Evolutionary conservation across 2,888 invertebrate genomes (phyloP).

Genomic region (Eulithis testata): DNA sequence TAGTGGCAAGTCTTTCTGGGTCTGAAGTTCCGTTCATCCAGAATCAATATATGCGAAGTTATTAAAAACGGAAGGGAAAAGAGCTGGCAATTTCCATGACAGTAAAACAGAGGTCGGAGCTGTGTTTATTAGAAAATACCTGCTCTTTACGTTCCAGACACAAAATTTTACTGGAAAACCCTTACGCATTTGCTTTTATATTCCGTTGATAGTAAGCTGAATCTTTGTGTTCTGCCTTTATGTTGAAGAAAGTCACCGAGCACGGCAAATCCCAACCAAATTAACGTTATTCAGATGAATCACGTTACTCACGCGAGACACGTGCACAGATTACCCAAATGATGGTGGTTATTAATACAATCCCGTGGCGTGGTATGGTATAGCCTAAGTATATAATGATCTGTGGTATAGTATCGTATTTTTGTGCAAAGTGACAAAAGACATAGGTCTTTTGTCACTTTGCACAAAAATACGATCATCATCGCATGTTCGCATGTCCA

Average conservation of each 20-base stretch:
- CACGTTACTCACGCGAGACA: conserved; percentile 43
- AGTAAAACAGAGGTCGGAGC: conserved; percentile 40
- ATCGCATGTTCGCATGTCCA: conserved; percentile 40
- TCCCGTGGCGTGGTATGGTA: conserved; percentile 9
- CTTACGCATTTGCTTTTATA: conserved; percentile 34
- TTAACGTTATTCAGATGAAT: conserved; percentile 58
- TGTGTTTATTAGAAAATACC: conserved; percentile 70
- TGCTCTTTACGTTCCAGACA: conserved; percentile 58
- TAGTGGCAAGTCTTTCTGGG: conserved; percentile 15
- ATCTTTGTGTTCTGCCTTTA: conserved; percentile 43
- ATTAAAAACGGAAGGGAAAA: conserved; percentile 31
- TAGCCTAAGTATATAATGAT: no score
- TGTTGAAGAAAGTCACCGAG: conserved; percentile 20
- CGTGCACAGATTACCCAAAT: conserved; percentile 25
- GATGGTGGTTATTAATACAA: conserved; percentile 50
- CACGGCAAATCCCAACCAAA: conserved; percentile 50
- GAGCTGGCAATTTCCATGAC: conserved; percentile 33
- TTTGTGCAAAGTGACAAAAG: conserved; percentile 58
- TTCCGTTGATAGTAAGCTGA: conserved; percentile 14
- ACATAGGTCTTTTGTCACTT: conserved; percentile 58
- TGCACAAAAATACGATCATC: conserved; percentile 50
- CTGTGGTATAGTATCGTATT: conserved; percentile 38
- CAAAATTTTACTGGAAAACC: conserved; percentile 64
- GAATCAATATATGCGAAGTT: conserved; percentile 35
- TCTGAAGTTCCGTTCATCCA: conserved; percentile 24